Evolutionary conservation across 2,888 invertebrate genomes (phyloP).

Genomic region (Drosophila limbata): DNA sequence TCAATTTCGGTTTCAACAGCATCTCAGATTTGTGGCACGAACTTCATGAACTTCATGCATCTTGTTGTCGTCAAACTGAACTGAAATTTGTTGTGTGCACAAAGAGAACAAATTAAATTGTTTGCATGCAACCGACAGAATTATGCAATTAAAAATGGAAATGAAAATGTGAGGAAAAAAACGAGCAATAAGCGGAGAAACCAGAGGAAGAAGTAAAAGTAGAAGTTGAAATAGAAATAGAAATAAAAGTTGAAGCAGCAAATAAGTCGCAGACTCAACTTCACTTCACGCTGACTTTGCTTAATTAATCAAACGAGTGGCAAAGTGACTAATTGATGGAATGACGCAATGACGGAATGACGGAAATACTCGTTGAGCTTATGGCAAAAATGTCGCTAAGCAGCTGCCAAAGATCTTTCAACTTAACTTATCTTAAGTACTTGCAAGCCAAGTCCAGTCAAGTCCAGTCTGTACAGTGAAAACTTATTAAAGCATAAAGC

Average conservation of each 20-base stretch:
- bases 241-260: background rate
- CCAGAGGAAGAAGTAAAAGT: conserved; percentile 9
- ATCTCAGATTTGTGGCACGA: conserved; percentile 78
- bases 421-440: conserved; percentile 39
- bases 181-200: conserved; percentile 24
- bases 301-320: conserved; percentile 28
- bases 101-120: conserved; percentile 72
- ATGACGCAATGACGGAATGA: conserved; percentile 23
- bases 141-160: conserved; percentile 79
- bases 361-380: conserved; percentile 20
- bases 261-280: conserved; percentile 6
- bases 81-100: conserved; percentile 45
- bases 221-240: background rate
- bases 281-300: conserved; percentile 26
- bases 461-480: conserved; percentile 8
- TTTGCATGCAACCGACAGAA: conserved; percentile 73
- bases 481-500: background rate
- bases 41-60: conserved; percentile 76
- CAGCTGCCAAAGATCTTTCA: conserved; percentile 17
- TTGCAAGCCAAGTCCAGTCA: conserved; percentile 6
- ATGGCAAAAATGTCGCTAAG: conserved; percentile 24
- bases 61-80: conserved; percentile 60
- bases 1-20: conserved; percentile 36
- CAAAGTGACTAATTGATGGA: conserved; percentile 35
- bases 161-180: conserved; percentile 40